Evolutionary conservation across 2,113 vertebrate genomes (phyloP).

Genomic region (Perca schrenkii): DNA sequence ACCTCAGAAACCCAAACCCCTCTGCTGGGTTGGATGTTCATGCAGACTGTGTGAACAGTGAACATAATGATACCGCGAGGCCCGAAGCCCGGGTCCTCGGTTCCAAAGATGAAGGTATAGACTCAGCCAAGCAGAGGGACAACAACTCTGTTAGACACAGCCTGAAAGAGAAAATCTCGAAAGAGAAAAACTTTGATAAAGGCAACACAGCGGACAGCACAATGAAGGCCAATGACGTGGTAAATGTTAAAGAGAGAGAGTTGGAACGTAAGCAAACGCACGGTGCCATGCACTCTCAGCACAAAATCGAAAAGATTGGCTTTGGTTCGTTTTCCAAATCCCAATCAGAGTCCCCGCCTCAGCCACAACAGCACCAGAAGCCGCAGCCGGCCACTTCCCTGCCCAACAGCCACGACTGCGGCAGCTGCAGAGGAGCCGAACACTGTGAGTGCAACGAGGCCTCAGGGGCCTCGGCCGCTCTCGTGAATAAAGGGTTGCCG

Average conservation of each 20-base stretch:
- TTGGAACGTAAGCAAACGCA: slow-evolving; percentile 4
- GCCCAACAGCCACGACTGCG: slow-evolving; percentile 9
- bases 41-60: background rate
- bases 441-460: slow-evolving; percentile 33
- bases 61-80: background rate
- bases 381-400: background rate
- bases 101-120: background rate
- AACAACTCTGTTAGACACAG: background rate
- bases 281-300: background rate
- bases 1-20: background rate
- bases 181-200: slow-evolving; percentile 8
- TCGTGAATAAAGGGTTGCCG: slow-evolving; percentile 37
- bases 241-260: slow-evolving; percentile 54
- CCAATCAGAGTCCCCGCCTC: background rate
- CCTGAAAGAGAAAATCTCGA: background rate
- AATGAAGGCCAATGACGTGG: slow-evolving; percentile 12
- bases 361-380: background rate
- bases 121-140: background rate
- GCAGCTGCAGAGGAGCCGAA: slow-evolving; percentile 24
- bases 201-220: background rate
- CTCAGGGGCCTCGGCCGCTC: background rate
- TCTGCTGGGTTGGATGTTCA: background rate
- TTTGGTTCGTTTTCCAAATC: background rate
- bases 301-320: background rate
- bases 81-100: background rate